These are phyloP conservation scores for Phyllostomus discolor DNA, from an alignment of 2,113 vertebrate species.

Conservation along the genomic window DNA sequence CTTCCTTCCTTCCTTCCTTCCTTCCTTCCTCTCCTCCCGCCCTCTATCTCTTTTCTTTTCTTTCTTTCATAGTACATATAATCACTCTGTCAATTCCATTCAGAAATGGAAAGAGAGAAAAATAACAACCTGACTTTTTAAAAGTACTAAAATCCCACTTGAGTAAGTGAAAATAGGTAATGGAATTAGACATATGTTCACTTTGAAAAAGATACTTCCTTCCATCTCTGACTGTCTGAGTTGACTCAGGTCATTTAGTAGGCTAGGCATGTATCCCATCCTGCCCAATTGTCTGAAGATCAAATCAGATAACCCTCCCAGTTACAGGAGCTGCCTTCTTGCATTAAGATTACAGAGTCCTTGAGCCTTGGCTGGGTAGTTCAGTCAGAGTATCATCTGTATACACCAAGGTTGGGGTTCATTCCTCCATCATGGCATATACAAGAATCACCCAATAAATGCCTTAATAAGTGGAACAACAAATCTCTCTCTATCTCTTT, in stretches of 20 bases:
- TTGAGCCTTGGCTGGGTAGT: neutral
- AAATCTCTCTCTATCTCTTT: no score
- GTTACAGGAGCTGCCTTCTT: neutral
- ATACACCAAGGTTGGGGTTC: no score
- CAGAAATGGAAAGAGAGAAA: neutral
- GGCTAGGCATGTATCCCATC: neutral
- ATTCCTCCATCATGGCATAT: no score
- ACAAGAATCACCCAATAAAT: no score
- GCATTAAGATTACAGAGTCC: neutral
- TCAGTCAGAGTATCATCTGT: no score
- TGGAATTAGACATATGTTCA: neutral
- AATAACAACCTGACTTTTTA: neutral
- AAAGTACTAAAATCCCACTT: neutral
- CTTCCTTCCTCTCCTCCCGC: rapidly evolving
- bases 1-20: no score
- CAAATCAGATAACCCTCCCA: neutral
- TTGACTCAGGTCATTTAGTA: neutral
- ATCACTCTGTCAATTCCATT: neutral
- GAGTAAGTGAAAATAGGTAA: neutral
- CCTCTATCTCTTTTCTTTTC: neutral
- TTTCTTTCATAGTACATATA: neutral
- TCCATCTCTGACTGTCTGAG: neutral
- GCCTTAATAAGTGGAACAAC: no score
- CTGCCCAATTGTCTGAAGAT: neutral
- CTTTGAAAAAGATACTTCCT: neutral